These are phyloP conservation scores for Proterorhinus semilunaris DNA, from an alignment of 2,113 vertebrate species.

Conservation along the genomic window DNA sequence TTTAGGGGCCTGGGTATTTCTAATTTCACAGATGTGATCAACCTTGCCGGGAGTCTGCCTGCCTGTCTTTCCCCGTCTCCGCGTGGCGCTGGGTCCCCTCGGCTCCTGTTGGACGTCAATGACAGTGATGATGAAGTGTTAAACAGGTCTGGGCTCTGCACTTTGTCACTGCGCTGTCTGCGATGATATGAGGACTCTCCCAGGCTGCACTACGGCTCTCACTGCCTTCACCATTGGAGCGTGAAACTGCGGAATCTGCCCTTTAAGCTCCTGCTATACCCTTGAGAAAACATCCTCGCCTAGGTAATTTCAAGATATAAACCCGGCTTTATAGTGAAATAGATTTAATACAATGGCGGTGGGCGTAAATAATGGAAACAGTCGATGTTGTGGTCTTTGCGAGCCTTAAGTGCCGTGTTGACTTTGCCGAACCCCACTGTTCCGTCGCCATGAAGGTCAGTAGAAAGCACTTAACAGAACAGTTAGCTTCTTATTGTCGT, in stretches of 20 bases:
- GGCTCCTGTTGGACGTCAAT: constrained; percentile 42
- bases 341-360: constrained; percentile 33
- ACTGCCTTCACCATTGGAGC: constrained; percentile 41
- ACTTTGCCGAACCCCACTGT: constrained; percentile 31
- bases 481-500: constrained; percentile 48
- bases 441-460: constrained; percentile 67
- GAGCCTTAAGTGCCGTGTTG: constrained; percentile 35
- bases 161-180: constrained; percentile 54
- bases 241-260: constrained; percentile 58
- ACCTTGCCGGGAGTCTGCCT: constrained; percentile 52
- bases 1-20: constrained; percentile 63
- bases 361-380: constrained; percentile 39
- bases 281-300: constrained; percentile 54
- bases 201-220: constrained; percentile 16
- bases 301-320: constrained; percentile 45
- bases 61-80: constrained; percentile 23
- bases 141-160: constrained; percentile 57
- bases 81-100: constrained; percentile 30
- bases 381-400: constrained; percentile 17
- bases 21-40: constrained; percentile 76
- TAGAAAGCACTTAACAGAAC: constrained; percentile 65
- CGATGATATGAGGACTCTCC: constrained; percentile 45
- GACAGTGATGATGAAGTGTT: constrained; percentile 61
- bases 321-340: constrained; percentile 34
- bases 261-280: constrained; percentile 55